Evolutionary conservation across 2,888 invertebrate species (phyloP).

Genomic region (Slavum lentiscoides): DNA sequence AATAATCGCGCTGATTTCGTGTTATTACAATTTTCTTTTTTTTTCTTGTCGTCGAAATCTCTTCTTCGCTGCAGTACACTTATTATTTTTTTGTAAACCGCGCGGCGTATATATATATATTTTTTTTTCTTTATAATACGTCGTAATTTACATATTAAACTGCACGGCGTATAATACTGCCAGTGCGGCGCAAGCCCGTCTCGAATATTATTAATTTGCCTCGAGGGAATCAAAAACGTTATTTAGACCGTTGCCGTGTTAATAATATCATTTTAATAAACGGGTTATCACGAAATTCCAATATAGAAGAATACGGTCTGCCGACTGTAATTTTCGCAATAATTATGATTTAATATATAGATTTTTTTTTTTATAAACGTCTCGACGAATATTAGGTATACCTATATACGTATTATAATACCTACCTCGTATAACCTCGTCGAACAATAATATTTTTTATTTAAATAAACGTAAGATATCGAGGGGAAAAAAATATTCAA

Average conservation of each 20-base stretch:
- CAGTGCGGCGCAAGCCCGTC: too few species aligned
- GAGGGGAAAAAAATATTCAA: too few species aligned
- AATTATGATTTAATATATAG: conserved; percentile 16
- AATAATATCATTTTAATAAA: background rate
- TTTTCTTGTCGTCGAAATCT: conserved; percentile 13
- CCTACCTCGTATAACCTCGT: too few species aligned
- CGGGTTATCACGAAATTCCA: conserved; percentile 18
- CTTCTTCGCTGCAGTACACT: background rate
- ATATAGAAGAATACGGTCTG: background rate
- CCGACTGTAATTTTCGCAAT: background rate
- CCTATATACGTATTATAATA: too few species aligned
- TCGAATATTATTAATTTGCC: background rate
- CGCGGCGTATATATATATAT: background rate
- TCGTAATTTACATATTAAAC: conserved; percentile 22
- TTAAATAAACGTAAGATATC: too few species aligned
- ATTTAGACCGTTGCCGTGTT: background rate
- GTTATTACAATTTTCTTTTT: background rate
- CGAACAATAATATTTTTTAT: too few species aligned
- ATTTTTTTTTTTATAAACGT: too few species aligned
- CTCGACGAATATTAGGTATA: too few species aligned
- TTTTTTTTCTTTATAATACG: too few species aligned
- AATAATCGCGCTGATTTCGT: conserved; percentile 8
- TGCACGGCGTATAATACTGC: too few species aligned
- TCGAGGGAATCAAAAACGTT: background rate
- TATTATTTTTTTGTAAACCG: background rate